Conservation (phyloP, 2,888 invertebrate species). For the Synanthedon tipuliformis region DNA sequence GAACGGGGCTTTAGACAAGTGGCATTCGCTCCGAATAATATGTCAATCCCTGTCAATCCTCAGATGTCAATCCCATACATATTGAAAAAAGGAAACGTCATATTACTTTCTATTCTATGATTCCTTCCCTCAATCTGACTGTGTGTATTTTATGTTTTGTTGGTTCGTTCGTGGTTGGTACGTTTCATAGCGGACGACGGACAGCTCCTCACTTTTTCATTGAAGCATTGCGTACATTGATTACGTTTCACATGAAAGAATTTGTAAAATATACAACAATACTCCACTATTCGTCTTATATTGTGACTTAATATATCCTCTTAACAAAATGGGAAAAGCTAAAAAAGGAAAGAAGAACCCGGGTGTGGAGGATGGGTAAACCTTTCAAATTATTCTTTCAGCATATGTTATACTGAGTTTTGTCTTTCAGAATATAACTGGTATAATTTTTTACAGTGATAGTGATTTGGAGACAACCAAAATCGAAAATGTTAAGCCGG, state of each 20-base stretch:
- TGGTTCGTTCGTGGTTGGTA: no score
- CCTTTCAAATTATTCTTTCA: conserved; percentile 19
- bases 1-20: no score
- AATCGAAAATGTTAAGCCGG: conserved; percentile 47
- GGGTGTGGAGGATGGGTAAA: conserved; percentile 81
- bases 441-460: conserved; percentile 63
- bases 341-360: conserved; percentile 85
- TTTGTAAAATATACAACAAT: conserved; percentile 43
- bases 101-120: no score
- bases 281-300: conserved; percentile 44
- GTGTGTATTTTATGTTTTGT: no score
- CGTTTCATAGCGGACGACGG: no score
- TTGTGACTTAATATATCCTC: conserved; percentile 52
- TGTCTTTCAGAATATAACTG: conserved; percentile 8
- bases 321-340: conserved; percentile 77
- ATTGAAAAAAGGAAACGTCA: no score
- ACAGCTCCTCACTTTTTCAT: no score
- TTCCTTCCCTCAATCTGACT: no score
- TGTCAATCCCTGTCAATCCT: no score
- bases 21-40: no score
- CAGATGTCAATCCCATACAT: no score
- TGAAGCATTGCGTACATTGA: conserved; percentile 31
- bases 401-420: conserved; percentile 33
- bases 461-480: conserved; percentile 69
- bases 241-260: conserved; percentile 66